Base-by-base conservation (phyloP, 23 tunicate genomes). In the Phallusia fumigata region DNA sequence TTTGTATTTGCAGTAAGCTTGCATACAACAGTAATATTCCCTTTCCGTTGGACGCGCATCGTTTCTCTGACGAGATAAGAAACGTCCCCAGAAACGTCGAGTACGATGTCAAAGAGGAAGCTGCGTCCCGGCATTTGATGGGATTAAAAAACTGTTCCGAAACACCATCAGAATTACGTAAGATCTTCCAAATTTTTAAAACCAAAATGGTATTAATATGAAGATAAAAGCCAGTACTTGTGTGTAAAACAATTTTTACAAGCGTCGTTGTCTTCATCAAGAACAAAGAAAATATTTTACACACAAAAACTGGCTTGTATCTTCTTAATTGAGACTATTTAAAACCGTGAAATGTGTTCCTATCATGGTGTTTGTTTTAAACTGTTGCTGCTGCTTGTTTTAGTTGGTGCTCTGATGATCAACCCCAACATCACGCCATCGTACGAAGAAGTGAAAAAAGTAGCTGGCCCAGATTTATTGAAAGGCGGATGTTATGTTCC, bases 401-500 rank as follows among this genome's bases (percentile, higher is more conserved):
- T 81, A 91, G 96, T 86, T 24, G 96, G 96, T 33, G 78, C 53
- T 21, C 28, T 91, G 82, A 52, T 76, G 3, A 83, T 84, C 81
- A 86, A 91, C 74, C 90, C 90, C 21, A 91, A 91, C 52, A 86
- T 91, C 19, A 91, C 96, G 12, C 96, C 96, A 0, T 36, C 69
- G 0, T 82, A 65, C 69, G 85, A 78, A 15, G 96, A 91, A 28
- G 90, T 91, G 16, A 30, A 30, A 53, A 73, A 83, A 52, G 35
- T 53, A 32, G 78, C 86, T n/a, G 90, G 88, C 11, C 83, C 83
- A 11, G 73, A 74, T 35, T 79, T 91, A 36, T 30, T 88, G 44
- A 76, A 80, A 21, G 97, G 91, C 15, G 97, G 97, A 3, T 92
- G 97, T 52, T 87, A 78, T 72, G 24, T 33, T 30, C 97, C 97